Percentiles rank a stretch among this genome's conserved stretches.
phyloP scores from a whole-genome alignment of 1,140 invertebrate species.

The Conus ventricosus region DNA sequence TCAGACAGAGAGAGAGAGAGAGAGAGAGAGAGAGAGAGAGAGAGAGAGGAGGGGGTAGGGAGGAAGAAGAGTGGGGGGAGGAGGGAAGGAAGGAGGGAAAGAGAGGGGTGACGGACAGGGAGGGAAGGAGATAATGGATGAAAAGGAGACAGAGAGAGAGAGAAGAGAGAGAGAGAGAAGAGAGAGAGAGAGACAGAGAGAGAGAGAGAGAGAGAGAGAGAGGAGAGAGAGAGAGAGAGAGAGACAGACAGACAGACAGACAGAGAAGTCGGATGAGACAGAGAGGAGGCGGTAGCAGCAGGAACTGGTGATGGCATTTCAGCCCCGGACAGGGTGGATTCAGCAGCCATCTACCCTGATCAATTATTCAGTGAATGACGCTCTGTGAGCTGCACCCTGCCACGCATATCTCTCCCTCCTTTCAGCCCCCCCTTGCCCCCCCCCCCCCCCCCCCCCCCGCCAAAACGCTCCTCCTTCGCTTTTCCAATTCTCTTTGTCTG shows the following conservation, averaged over 20 bases:
- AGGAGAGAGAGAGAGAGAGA: conserved; percentile 14
- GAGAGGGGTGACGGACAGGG: not conserved
- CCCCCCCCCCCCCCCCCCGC: no score
- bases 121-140: not conserved
- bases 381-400: no score
- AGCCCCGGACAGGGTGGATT: no score
- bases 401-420: no score
- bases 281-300: conserved; percentile 21
- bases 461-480: no score
- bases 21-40: conserved; percentile 23
- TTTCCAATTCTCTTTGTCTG: no score
- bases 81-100: not conserved
- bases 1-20: conserved; percentile 8
- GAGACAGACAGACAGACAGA: not conserved
- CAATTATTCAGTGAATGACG: no score
- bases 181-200: conserved; percentile 13
- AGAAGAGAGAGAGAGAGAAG: not conserved
- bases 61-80: no score
- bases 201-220: conserved; percentile 24
- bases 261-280: not conserved
- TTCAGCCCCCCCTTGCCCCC: no score
- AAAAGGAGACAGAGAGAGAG: not conserved
- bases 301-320: not conserved
- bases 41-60: not conserved
- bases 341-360: no score